A percentile compares a stretch with the other conserved stretches of the same genome.
Evolutionary conservation across 2,888 invertebrate genomes (phyloP).

Genomic region (Sphaerophoria rueppellii): DNA sequence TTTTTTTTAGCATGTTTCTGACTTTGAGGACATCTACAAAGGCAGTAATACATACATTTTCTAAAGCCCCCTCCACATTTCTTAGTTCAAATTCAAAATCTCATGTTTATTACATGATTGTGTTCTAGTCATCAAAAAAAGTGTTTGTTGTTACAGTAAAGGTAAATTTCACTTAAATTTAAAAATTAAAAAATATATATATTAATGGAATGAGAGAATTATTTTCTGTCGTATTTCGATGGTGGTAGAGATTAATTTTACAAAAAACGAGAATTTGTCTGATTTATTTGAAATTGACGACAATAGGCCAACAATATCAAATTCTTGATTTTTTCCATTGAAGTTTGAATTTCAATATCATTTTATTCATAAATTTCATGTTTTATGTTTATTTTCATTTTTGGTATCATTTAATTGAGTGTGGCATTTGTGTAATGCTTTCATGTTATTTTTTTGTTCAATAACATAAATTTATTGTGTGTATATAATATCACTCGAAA

Average conservation of each 20-base stretch:
- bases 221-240: conserved; percentile 72
- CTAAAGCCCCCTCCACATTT: conserved; percentile 82
- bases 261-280: not conserved
- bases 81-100: conserved; percentile 32
- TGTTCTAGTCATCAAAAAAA: conserved; percentile 57
- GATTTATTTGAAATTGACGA: conserved; percentile 15
- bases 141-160: conserved; percentile 53
- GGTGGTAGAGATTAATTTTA: conserved; percentile 52
- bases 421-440: conserved; percentile 34
- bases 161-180: conserved; percentile 53
- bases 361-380: conserved; percentile 6
- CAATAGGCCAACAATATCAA: conserved; percentile 45
- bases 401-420: conserved; percentile 10
- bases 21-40: conserved; percentile 86
- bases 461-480: conserved; percentile 3
- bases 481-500: conserved; percentile 23
- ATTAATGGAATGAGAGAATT: conserved; percentile 41
- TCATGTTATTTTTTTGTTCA: not conserved
- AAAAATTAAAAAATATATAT: not conserved
- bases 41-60: conserved; percentile 94
- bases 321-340: conserved; percentile 51
- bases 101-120: conserved; percentile 17
- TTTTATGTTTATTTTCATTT: conserved; percentile 22
- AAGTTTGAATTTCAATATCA: conserved; percentile 26
- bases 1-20: conserved; percentile 87